phyloP scores from a whole-genome alignment of 2,888 invertebrate species.

The Cactoblastis cactorum region DNA sequence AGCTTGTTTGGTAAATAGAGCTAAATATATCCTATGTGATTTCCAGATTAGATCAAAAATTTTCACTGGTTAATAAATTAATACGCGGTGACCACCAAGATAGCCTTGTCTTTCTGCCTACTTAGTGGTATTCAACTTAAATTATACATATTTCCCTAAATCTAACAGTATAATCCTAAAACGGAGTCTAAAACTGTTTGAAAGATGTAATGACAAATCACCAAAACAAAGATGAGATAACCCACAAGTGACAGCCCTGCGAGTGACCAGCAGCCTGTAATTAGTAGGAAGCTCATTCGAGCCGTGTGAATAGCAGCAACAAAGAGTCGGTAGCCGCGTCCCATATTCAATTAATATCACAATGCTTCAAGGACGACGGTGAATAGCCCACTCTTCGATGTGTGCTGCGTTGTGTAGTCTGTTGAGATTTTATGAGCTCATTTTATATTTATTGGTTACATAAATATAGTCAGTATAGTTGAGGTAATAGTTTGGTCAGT shows the following conservation, averaged over 20 bases:
- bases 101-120: too few species aligned
- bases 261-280: constrained; percentile 42
- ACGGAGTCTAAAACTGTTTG: too few species aligned
- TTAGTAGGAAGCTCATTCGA: constrained; percentile 66
- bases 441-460: background rate
- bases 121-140: too few species aligned
- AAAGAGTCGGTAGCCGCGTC: constrained; percentile 52
- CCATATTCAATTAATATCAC: constrained; percentile 64
- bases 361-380: constrained; percentile 37
- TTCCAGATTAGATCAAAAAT: too few species aligned
- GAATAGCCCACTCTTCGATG: constrained; percentile 30
- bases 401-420: background rate
- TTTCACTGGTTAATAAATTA: too few species aligned
- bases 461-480: too few species aligned
- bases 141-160: too few species aligned
- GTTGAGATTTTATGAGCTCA: constrained; percentile 12
- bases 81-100: too few species aligned
- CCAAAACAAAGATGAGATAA: background rate
- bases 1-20: too few species aligned
- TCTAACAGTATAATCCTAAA: too few species aligned
- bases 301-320: constrained; percentile 62
- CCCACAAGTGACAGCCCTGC: constrained; percentile 41
- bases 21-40: too few species aligned
- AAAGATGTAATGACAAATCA: background rate
- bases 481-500: too few species aligned